Percentiles rank a stretch among this genome's conserved stretches.
These are phyloP conservation scores for Teleogryllus occipitalis DNA, from an alignment of 1,140 invertebrate species.

Conservation along the genomic window DNA sequence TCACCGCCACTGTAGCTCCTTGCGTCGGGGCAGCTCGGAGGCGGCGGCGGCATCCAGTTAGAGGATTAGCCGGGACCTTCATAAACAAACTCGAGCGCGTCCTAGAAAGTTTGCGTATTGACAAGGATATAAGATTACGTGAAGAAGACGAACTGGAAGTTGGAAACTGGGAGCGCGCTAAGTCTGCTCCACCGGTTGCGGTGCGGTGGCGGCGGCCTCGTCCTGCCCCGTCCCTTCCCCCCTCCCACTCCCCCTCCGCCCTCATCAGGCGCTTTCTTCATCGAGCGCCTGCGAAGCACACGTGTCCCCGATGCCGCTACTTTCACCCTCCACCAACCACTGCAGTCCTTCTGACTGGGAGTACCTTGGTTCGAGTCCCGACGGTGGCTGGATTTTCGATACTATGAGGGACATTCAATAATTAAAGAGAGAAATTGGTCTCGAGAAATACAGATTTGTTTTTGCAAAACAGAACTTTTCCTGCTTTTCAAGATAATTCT, in stretches of 20 bases:
- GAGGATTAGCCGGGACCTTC: neutral
- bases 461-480: too few relatives aligned
- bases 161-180: neutral
- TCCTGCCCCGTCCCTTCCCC: neutral
- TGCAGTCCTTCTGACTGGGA: too few relatives aligned
- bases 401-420: too few relatives aligned
- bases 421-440: too few relatives aligned
- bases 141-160: conserved; percentile 1
- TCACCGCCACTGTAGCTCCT: neutral
- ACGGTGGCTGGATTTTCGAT: too few relatives aligned
- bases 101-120: neutral
- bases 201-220: too few relatives aligned
- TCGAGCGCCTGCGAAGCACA: too few relatives aligned
- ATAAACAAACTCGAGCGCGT: neutral
- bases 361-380: too few relatives aligned
- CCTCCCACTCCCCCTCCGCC: neutral
- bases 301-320: too few relatives aligned
- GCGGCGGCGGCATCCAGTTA: neutral
- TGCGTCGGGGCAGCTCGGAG: neutral
- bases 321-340: too few relatives aligned
- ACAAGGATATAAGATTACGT: conserved; percentile 5
- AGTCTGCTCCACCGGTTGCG: neutral
- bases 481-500: too few relatives aligned
- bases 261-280: neutral
- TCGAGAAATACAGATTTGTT: too few relatives aligned